Evolutionary conservation across 2,888 invertebrate species (phyloP).

Genomic region (Acheta domesticus): DNA sequence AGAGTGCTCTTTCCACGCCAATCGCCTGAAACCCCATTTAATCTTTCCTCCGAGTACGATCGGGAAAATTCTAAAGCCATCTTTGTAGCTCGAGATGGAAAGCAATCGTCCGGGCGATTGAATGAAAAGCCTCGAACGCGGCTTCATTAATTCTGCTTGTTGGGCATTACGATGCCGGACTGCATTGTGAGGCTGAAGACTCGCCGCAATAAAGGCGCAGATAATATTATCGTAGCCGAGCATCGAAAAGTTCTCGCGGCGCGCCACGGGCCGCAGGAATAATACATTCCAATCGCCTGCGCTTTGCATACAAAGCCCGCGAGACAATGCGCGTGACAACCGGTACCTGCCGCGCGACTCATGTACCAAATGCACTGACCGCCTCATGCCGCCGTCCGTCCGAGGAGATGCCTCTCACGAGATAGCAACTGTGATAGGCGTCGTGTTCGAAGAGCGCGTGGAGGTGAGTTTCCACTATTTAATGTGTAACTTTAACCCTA

Average conservation of each 20-base stretch:
- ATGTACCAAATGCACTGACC: too few species aligned
- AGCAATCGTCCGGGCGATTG: conserved; percentile 5
- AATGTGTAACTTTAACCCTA: too few species aligned
- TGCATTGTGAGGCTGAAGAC: not conserved
- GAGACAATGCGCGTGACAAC: not conserved
- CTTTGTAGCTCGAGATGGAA: not conserved
- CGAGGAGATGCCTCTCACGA: too few species aligned
- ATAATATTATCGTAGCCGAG: not conserved
- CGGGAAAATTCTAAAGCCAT: too few species aligned
- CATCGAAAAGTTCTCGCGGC: not conserved
- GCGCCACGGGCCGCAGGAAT: not conserved
- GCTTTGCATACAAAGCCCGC: conserved; percentile 18
- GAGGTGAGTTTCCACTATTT: too few species aligned
- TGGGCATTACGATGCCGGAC: not conserved
- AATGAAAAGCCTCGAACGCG: not conserved
- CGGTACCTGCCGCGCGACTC: not conserved
- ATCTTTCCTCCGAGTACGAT: too few species aligned
- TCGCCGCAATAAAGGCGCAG: not conserved
- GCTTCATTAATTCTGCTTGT: not conserved
- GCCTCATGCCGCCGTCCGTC: too few species aligned
- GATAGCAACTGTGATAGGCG: too few species aligned
- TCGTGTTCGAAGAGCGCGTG: too few species aligned
- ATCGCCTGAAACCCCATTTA: too few species aligned
- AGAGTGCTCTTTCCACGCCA: too few species aligned
- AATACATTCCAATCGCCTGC: not conserved